Base-by-base conservation (phyloP, 2,113 vertebrate species). In the Myxocyprinus asiaticus region DNA sequence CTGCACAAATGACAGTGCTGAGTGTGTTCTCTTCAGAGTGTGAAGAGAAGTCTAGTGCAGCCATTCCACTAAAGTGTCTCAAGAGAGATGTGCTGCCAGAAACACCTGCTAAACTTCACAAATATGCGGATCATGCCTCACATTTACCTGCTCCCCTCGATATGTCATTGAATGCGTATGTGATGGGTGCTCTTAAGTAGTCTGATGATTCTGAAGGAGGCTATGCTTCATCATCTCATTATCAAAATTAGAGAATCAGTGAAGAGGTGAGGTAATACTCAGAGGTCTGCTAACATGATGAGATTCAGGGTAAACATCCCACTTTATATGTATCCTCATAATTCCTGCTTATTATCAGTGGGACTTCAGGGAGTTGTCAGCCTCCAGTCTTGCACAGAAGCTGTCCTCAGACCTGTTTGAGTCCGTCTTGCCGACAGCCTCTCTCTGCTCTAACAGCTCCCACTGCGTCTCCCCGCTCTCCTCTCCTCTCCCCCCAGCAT, bases 321-420 rank as follows among this genome's bases (percentile, higher is more conserved):
- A 50, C 78, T 62, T 80, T 74, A 61, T 75, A 61, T 67, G 17
- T 64, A 66, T 80, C 56, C 61, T 80, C 53, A 61, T 81, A 22
- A 61, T 81, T 81, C 62, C 33, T 47, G 67, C 59, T 74, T 50
- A 75, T 74, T 75, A 75, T 56, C 33, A 44, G 69, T 59, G 78
- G 7, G 9, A 33, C 64, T 50, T 33, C 6, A n/a, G 63, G 71
- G 55, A 68, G 9, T 51, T 68, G 63, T 58, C 70, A 74, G 63
- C 62, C 71, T 66, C 45, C 9, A 47, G 15, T 14, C 53, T 67
- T 6, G 14, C 51, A 53, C 48, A 68, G 12, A 59, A 50, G 33
- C 64, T 43, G 42, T 50, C 75, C 15, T 71, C 82, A 59, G 75
- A 85, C 86, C 86, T 81, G 81, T 81, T 77, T 48, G 74, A 45